These are phyloP conservation scores for Gonatopus flavifemur DNA, from an alignment of 1,140 invertebrate genomes.

Conservation along the genomic window DNA sequence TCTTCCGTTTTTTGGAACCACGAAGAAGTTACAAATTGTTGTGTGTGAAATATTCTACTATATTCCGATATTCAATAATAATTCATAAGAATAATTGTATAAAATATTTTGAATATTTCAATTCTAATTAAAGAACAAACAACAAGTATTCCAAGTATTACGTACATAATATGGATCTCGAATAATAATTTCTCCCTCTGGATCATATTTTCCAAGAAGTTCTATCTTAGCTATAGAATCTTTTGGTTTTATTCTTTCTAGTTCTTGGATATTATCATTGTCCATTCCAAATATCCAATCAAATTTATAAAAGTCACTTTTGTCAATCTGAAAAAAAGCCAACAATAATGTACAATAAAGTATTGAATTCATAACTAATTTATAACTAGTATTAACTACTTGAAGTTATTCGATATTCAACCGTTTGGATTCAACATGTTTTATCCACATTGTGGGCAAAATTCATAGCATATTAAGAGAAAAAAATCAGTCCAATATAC, in stretches of 20 bases:
- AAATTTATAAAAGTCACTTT: constrained; percentile 75
- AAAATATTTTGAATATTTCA: too few relatives aligned
- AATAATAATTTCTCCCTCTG: constrained; percentile 75
- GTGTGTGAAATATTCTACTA: too few relatives aligned
- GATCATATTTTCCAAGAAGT: constrained; percentile 79
- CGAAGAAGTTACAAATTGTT: too few relatives aligned
- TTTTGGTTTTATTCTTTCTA: constrained; percentile 65
- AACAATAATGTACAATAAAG: background rate
- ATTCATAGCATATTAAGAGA: too few relatives aligned
- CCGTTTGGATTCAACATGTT: background rate
- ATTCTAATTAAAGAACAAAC: background rate
- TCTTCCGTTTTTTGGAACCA: too few relatives aligned
- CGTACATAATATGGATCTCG: constrained; percentile 86
- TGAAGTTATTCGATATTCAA: background rate
- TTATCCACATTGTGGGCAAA: background rate
- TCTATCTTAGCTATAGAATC: constrained; percentile 69
- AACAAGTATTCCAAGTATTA: constrained; percentile 18
- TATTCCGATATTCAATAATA: too few relatives aligned
- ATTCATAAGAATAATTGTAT: too few relatives aligned
- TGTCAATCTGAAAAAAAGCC: constrained; percentile 61
- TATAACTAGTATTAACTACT: background rate
- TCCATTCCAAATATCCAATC: constrained; percentile 95
- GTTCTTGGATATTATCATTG: constrained; percentile 74
- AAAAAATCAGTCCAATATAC: too few relatives aligned
- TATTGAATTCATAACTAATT: background rate